A percentile compares a stretch with the other conserved stretches of the same genome.
Conservation (phyloP, 2,888 invertebrate species). For the Xylophagus ater region DNA sequence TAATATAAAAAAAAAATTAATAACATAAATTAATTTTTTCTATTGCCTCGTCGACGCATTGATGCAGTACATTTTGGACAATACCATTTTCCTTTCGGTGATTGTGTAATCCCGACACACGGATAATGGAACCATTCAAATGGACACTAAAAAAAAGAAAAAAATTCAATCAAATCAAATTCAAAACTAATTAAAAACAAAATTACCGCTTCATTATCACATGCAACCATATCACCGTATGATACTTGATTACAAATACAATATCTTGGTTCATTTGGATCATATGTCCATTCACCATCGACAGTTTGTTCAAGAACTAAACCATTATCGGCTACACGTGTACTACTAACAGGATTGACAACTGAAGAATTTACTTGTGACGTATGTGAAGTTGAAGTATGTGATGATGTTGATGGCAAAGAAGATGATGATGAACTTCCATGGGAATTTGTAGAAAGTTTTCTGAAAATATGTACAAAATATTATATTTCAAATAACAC, state of each 20-base stretch:
- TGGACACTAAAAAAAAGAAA: constrained; percentile 61
- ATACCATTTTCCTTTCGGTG: constrained; percentile 98
- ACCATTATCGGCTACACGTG: constrained; percentile 28
- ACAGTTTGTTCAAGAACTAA: constrained; percentile 36
- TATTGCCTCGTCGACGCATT: constrained; percentile 71
- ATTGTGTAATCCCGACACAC: constrained; percentile 90
- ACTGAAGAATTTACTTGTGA: constrained; percentile 21
- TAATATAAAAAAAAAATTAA: too few relatives aligned
- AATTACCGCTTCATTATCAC: constrained; percentile 92
- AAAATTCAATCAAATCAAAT: constrained; percentile 4
- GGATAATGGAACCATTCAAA: constrained; percentile 99
- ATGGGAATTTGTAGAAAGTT: constrained; percentile 26
- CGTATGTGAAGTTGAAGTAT: constrained; percentile 27
- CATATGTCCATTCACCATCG: constrained; percentile 81
- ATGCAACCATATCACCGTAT: constrained; percentile 98
- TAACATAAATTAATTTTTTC: constrained; percentile 51
- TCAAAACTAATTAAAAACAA: not conserved
- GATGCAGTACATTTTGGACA: constrained; percentile 89
- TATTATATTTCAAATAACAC: not conserved
- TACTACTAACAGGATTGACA: constrained; percentile 17
- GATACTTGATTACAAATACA: constrained; percentile 96
- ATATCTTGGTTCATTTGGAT: constrained; percentile 93
- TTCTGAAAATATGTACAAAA: constrained; percentile 23
- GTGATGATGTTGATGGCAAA: constrained; percentile 32
- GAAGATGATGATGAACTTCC: constrained; percentile 19